Conservation (phyloP, 2,888 invertebrate species). For the Eurois occulta region DNA sequence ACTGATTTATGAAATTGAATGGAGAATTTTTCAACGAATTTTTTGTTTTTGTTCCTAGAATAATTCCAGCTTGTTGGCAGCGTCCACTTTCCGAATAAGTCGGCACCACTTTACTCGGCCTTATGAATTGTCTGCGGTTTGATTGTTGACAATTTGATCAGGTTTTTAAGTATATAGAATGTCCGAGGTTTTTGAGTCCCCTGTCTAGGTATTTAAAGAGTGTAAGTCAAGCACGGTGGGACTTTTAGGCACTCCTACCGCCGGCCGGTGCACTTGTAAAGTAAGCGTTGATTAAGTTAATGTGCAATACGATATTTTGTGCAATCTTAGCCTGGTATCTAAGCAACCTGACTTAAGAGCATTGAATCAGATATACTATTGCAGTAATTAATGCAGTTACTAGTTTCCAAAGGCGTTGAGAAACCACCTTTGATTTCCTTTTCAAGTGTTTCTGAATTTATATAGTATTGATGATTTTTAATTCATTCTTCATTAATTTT, state of each 20-base stretch:
- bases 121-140: slow-evolving; percentile 22
- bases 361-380: slow-evolving; percentile 15
- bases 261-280: slow-evolving; percentile 23
- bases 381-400: slow-evolving; percentile 17
- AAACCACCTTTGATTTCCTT: background rate
- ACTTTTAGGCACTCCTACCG: slow-evolving; percentile 6
- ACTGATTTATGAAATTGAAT: slow-evolving; percentile 64
- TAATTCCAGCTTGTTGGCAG: slow-evolving; percentile 50
- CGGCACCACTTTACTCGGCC: slow-evolving; percentile 10
- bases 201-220: background rate
- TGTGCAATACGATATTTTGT: slow-evolving; percentile 40
- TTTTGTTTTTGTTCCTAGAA: slow-evolving; percentile 43
- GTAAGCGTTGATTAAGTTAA: slow-evolving; percentile 37
- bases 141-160: slow-evolving; percentile 30
- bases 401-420: background rate
- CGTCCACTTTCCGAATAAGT: slow-evolving; percentile 19
- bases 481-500: background rate
- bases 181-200: slow-evolving; percentile 2
- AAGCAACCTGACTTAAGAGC: slow-evolving; percentile 21
- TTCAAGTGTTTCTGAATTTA: background rate
- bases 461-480: background rate
- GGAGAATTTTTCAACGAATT: slow-evolving; percentile 36
- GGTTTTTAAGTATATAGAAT: slow-evolving; percentile 16
- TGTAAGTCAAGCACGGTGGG: no score
- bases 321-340: slow-evolving; percentile 23